phyloP scores from a whole-genome alignment of 2,888 invertebrate species.

The Bedellia somnulentella region DNA sequence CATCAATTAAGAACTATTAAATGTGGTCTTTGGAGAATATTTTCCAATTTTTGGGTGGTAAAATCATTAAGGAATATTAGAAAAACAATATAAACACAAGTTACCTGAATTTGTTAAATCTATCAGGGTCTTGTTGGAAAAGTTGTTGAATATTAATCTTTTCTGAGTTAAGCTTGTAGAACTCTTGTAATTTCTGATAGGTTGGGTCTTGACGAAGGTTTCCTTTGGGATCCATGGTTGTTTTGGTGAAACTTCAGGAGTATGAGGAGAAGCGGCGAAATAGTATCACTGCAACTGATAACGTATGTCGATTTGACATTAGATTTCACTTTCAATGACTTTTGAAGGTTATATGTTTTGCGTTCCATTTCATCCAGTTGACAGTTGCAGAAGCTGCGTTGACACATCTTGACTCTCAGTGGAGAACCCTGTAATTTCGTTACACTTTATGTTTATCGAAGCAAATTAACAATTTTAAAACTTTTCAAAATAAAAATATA shows the following conservation, averaged over 20 bases:
- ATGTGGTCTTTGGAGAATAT: too few species aligned
- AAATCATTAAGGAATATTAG: too few species aligned
- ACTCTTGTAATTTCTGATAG: conserved; percentile 75
- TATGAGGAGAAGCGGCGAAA: conserved; percentile 17
- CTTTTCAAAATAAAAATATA: too few species aligned
- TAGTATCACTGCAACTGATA: conserved; percentile 29
- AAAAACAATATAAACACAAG: conserved; percentile 10
- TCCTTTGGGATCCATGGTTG: conserved; percentile 46
- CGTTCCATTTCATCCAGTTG: too few species aligned
- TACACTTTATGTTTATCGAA: too few species aligned
- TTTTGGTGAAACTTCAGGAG: conserved; percentile 17
- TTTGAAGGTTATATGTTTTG: conserved; percentile 46
- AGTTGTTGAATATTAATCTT: conserved; percentile 81
- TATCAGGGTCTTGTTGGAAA: conserved; percentile 76
- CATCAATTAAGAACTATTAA: too few species aligned
- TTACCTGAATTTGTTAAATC: conserved; percentile 91
- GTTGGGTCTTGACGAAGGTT: conserved; percentile 62
- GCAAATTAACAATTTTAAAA: too few species aligned
- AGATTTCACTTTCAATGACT: conserved; percentile 55
- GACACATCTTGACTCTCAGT: neutral
- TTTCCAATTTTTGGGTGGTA: too few species aligned
- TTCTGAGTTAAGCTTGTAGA: conserved; percentile 70
- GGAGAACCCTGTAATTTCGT: neutral
- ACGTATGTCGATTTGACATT: conserved; percentile 48
- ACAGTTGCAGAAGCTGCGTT: too few species aligned